Evolutionary conservation across 2,888 invertebrate genomes (phyloP), one percentile per base, ranked within the genome.

Genomic region (Crioceris asparagi): DNA sequence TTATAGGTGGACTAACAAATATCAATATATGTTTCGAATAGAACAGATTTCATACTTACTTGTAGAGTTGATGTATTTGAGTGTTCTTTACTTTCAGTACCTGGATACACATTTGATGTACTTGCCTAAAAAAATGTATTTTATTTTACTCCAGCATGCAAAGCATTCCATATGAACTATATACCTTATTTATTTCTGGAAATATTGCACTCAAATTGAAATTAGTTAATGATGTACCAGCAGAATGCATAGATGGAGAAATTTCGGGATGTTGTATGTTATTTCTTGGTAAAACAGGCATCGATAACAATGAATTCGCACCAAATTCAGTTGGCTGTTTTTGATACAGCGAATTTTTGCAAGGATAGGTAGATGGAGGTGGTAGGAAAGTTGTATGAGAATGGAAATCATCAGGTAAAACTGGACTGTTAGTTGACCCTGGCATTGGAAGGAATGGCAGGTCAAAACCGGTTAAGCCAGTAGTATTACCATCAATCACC

Each of bases 191-290:
- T 49, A 86, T 85, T 68, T 86, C 86, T 2, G 86, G 86, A 60
- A 85, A 85, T 52, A 86, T 83, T 1, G 85, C 79, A 53, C 83
- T 83, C 27, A 86, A 67, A 63, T 85, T 85, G 56, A 86, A 86
- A 60, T 85, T 86, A 1, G 84, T 80, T 21, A 79, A 61, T 36
- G 72, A 70, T 4, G 69, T 71, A 23, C 72, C 70, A 8, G 51
- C 56, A 15, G 55, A 51, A 38, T 55, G 57, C 16, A 53, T 52
- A 6, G 58, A 50, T 3, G 60, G 56, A 1, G 61, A 55, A 27
- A 59, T 52, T 36, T 63, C 61, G 1, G 60, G 54, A 48, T 59
- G 58, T 38, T 59, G 60, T 11, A 57, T 51, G 26, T 43, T 49
- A 38, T 39, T 48, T 36, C 45, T 43, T 11, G 48, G 45, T 26